A percentile compares a stretch with the other conserved stretches of the same genome.
phyloP scores from a whole-genome alignment of 1,140 invertebrate genomes.

The Bombus haemorrhoidalis region DNA sequence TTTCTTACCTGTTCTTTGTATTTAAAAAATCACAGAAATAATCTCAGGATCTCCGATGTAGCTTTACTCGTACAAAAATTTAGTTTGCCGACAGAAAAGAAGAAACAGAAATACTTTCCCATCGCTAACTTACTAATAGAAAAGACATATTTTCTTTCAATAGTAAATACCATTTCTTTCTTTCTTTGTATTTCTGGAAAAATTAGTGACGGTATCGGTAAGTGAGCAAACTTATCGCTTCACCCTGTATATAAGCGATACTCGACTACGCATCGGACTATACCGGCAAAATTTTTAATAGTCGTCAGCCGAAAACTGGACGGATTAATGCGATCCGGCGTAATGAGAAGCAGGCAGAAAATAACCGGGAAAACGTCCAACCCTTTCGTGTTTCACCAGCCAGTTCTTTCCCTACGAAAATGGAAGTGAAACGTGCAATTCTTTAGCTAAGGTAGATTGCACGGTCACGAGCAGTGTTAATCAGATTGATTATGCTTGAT shows the following conservation, averaged over 20 bases:
- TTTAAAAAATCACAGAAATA: background rate
- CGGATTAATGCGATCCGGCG: background rate
- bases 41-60: background rate
- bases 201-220: background rate
- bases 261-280: background rate
- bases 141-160: background rate
- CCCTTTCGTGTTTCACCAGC: background rate
- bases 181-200: background rate
- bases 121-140: too few relatives aligned
- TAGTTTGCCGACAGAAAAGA: too few relatives aligned
- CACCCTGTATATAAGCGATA: background rate
- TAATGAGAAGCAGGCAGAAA: background rate
- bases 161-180: background rate
- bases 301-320: background rate
- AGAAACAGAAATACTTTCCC: too few relatives aligned
- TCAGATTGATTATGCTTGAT: background rate
- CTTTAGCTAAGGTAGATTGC: background rate
- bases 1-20: background rate
- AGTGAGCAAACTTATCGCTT: background rate
- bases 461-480: background rate
- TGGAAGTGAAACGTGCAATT: background rate
- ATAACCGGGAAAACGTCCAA: background rate
- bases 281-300: constrained; percentile 6
- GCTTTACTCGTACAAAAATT: too few relatives aligned
- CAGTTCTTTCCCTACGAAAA: background rate